Percentiles rank a stretch among this genome's conserved stretches.
phyloP scores from a whole-genome alignment of 2,113 vertebrate genomes.

The Aegithalos caudatus region DNA sequence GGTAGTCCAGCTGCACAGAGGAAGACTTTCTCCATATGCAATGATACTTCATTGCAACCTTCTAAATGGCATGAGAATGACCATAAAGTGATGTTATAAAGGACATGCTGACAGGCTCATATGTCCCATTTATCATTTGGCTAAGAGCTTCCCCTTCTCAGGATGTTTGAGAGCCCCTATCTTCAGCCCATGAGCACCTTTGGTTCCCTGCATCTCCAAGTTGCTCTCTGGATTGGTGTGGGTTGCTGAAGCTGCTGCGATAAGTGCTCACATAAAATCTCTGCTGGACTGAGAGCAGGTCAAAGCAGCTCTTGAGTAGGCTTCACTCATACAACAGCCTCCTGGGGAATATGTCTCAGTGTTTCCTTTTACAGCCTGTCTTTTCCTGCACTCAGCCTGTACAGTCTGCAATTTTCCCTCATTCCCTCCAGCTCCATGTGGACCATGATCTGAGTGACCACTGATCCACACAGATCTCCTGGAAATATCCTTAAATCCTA shows the following conservation, averaged over 20 bases:
- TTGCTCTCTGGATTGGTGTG: not conserved
- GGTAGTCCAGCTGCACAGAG: not conserved
- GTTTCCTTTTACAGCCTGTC: not conserved
- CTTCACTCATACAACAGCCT: not conserved
- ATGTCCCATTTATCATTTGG: not conserved
- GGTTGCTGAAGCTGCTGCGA: not conserved
- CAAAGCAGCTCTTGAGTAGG: not conserved
- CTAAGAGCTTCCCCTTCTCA: not conserved
- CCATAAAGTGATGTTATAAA: not conserved
- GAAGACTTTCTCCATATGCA: not conserved
- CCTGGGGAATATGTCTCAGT: not conserved
- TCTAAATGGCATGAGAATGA: not conserved
- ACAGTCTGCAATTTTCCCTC: not conserved
- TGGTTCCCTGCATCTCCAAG: not conserved
- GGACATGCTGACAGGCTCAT: not conserved
- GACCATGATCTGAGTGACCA: not conserved
- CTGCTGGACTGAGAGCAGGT: not conserved
- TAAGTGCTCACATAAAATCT: conserved; percentile 6
- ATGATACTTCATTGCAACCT: not conserved
- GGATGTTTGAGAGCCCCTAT: not conserved
- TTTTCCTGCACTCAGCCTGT: not conserved
- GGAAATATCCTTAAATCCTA: not conserved
- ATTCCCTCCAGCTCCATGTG: not conserved
- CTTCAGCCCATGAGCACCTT: not conserved
- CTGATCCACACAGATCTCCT: not conserved